Evolutionary conservation across 2,888 invertebrate genomes (phyloP).

Genomic region (Ethmia dodecea): DNA sequence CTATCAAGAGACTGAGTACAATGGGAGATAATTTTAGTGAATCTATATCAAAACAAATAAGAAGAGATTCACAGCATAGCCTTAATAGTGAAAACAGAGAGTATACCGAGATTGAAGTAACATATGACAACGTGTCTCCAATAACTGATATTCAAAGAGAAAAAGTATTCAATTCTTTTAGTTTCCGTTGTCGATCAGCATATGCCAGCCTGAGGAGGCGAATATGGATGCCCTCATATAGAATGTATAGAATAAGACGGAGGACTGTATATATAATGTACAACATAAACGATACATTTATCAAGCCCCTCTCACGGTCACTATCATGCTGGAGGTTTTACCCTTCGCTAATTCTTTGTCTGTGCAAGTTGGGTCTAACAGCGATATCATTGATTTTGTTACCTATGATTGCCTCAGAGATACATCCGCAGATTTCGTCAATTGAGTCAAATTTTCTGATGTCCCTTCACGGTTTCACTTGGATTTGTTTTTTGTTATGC

Average conservation of each 20-base stretch:
- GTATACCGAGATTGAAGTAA: constrained; percentile 58
- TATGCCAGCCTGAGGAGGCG: constrained; percentile 53
- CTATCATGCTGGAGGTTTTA: constrained; percentile 66
- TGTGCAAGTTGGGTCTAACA: constrained; percentile 51
- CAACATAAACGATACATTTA: constrained; percentile 59
- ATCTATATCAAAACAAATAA: constrained; percentile 60
- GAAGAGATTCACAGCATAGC: constrained; percentile 46
- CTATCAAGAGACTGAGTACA: constrained; percentile 71
- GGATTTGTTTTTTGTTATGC: constrained; percentile 63
- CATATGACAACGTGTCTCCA: constrained; percentile 59
- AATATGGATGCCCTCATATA: constrained; percentile 63
- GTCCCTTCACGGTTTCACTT: constrained; percentile 64
- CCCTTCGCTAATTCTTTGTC: constrained; percentile 56
- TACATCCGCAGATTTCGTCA: constrained; percentile 51
- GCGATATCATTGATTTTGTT: constrained; percentile 50
- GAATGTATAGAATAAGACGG: constrained; percentile 54
- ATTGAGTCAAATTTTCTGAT: constrained; percentile 60
- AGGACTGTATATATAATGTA: constrained; percentile 51
- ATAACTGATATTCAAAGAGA: constrained; percentile 64
- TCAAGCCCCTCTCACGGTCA: constrained; percentile 64
- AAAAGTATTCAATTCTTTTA: constrained; percentile 62
- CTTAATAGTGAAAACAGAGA: constrained; percentile 39
- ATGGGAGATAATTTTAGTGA: constrained; percentile 71
- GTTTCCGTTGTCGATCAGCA: constrained; percentile 60
- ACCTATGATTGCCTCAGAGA: constrained; percentile 54